Base-by-base conservation (phyloP, 2,113 vertebrate genomes). In the rat (Rattus norvegicus) region DNA sequence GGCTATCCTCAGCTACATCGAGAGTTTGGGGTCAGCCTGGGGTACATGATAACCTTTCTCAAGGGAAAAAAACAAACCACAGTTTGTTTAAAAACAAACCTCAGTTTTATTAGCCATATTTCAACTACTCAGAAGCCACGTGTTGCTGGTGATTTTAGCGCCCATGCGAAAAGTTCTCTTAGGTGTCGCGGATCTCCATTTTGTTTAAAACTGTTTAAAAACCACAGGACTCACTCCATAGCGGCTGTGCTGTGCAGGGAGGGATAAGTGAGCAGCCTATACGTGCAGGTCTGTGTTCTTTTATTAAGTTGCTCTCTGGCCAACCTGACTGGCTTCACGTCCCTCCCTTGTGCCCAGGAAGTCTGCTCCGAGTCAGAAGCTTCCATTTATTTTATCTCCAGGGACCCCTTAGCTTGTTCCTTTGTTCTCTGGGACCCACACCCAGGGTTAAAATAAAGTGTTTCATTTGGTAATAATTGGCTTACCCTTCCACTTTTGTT, bases 401-500 rank as follows among this genome's bases (percentile, higher is more conserved):
- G 67, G 43, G 22, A 49, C 92, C 75, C 81, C 86, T 97, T 94
- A 94, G n/a, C 91, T 94, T 97, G 96, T 97, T 85, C 72, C 88
- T 97, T 95, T 97, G 96, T 97, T 97, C 86, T 56, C 86, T 73
- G 36, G 86, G 76, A 75, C 89, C 89, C 89, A 97, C 96, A 97
- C 97, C 97, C 97, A 89, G n/a, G 85, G 89, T 92, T 92, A 89
- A 97, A 97, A 93, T 93, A 95, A 96, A 92, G 91, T 59, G 49
- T 59, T 96, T 96, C 85, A 88, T 96, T 97, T 95, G 85, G 86
- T 97, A 97, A 97, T 95, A 76, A 92, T 97, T 92, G 88, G 96
- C 96, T 91, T 92, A 43, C 61, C 54, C 54, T 97, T 65, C n/a
- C 39, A 88, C 96, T 95, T 97, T 97, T 97, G 97, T 98, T 95